A percentile compares a stretch with the other conserved stretches of the same genome.
Conservation (phyloP, 2,888 invertebrate genomes). For the Nephrotoma appendiculata region DNA sequence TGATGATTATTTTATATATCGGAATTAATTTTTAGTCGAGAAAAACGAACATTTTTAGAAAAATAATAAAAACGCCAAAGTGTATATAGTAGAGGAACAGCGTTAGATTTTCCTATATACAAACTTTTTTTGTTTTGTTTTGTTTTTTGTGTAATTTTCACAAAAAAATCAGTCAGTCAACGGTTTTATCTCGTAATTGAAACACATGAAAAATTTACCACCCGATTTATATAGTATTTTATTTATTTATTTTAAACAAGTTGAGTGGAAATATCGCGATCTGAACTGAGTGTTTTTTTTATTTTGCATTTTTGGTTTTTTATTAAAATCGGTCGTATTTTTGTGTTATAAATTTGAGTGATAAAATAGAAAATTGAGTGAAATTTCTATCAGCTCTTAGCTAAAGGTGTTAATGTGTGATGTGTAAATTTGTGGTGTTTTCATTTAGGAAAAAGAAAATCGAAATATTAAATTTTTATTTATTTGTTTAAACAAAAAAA, state of each 20-base stretch:
- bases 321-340: background rate
- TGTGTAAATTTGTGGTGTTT: background rate
- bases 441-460: background rate
- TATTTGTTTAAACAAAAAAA: background rate
- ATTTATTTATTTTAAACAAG: background rate
- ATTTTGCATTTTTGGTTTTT: background rate
- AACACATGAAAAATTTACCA: background rate
- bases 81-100: background rate
- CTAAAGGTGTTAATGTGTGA: background rate
- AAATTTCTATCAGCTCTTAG: background rate
- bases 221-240: background rate
- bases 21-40: background rate
- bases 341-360: background rate
- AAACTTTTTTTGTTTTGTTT: background rate
- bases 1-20: background rate
- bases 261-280: background rate
- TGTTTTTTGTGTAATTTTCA: background rate
- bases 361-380: background rate
- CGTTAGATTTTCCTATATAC: background rate
- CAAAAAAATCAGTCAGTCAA: background rate
- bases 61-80: background rate
- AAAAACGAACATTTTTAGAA: background rate
- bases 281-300: background rate
- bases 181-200: background rate
- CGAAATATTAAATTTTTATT: background rate